These are phyloP conservation scores for Sphaeramia orbicularis DNA, from an alignment of 2,797 vertebrate genomes.

Conservation along the genomic window DNA sequence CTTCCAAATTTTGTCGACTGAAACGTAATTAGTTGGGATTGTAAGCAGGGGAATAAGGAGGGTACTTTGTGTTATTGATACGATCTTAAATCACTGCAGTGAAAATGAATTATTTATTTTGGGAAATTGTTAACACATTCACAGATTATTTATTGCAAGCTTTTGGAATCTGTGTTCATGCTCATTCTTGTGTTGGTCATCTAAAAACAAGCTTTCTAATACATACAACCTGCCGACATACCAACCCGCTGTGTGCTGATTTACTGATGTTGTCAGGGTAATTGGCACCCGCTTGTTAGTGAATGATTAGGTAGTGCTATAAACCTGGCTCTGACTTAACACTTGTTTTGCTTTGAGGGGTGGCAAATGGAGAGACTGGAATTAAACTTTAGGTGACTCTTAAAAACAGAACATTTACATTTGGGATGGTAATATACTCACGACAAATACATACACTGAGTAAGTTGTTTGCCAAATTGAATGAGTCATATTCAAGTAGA, in stretches of 20 bases:
- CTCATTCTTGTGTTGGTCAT: neutral
- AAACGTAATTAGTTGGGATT: slow-evolving; percentile 19
- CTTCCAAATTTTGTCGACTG: slow-evolving; percentile 25
- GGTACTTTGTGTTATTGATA: too few species aligned
- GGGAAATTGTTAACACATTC: neutral
- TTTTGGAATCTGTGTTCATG: neutral
- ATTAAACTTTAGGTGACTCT: too few species aligned
- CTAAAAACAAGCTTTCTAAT: neutral
- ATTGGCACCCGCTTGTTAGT: slow-evolving; percentile 36
- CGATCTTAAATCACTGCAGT: slow-evolving; percentile 13
- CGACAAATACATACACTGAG: too few species aligned
- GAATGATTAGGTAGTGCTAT: slow-evolving; percentile 29
- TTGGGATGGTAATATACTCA: neutral
- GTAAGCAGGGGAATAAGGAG: neutral
- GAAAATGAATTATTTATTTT: slow-evolving; percentile 13
- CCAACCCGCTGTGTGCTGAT: slow-evolving; percentile 8
- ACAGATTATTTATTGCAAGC: neutral
- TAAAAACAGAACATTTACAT: too few species aligned
- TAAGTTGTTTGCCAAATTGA: neutral
- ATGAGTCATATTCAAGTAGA: neutral
- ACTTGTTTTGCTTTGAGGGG: slow-evolving; percentile 33
- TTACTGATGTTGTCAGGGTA: slow-evolving; percentile 28
- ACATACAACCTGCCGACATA: neutral
- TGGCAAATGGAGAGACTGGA: neutral
- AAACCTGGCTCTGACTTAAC: slow-evolving; percentile 19